Evolutionary conservation across 2,888 invertebrate species (phyloP).

Genomic region (Drosophila kanekoi): DNA sequence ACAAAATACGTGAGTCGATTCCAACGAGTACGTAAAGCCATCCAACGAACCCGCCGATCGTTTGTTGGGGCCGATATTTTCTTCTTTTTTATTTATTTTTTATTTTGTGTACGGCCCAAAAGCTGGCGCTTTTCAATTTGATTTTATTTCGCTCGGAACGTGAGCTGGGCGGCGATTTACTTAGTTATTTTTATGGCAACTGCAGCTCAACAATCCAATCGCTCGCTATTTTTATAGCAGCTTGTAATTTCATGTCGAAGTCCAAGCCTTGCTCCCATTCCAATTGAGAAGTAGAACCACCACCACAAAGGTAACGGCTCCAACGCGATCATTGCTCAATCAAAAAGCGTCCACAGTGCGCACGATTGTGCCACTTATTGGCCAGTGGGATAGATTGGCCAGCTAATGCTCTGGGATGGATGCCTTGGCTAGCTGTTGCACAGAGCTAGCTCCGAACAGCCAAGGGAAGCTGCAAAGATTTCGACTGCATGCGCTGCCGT

Average conservation of each 20-base stretch:
- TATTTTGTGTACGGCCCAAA: constrained; percentile 25
- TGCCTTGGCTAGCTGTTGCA: constrained; percentile 18
- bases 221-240: constrained; percentile 55
- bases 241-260: constrained; percentile 55
- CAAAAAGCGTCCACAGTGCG: constrained; percentile 73
- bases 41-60: constrained; percentile 34
- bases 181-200: constrained; percentile 71
- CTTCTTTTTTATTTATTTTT: not conserved
- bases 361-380: constrained; percentile 82
- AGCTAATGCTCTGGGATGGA: constrained; percentile 43
- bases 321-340: constrained; percentile 76
- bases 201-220: constrained; percentile 47
- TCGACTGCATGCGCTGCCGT: constrained; percentile 34
- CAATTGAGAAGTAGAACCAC: constrained; percentile 51
- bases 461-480: constrained; percentile 38
- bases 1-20: constrained; percentile 81
- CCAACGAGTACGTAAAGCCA: constrained; percentile 47
- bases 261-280: constrained; percentile 40
- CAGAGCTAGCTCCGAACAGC: constrained; percentile 13
- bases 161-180: constrained; percentile 77
- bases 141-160: constrained; percentile 74
- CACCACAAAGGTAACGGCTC: constrained; percentile 9
- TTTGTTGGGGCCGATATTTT: constrained; percentile 37
- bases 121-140: constrained; percentile 60
- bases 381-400: constrained; percentile 61